phyloP scores from a whole-genome alignment of 2,888 invertebrate genomes.

The Cataglyphis rosenhaueri region DNA sequence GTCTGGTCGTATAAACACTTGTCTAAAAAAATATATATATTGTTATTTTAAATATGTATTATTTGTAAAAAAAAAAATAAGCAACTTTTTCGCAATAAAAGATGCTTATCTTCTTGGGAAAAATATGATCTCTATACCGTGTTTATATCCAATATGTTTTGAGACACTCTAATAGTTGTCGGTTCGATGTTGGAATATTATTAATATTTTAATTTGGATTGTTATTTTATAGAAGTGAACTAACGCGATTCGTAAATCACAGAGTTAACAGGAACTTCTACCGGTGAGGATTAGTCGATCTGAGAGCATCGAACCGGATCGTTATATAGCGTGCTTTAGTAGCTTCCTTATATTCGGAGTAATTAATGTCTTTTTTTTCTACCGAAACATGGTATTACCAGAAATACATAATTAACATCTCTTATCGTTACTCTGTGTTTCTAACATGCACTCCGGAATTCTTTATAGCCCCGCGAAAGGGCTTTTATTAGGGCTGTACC shows the following conservation, averaged over 20 bases:
- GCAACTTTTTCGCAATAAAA: neutral
- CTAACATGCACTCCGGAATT: conserved; percentile 11
- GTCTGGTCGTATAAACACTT: too few species aligned
- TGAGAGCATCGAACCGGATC: conserved; percentile 19
- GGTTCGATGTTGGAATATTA: conserved; percentile 1
- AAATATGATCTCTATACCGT: neutral
- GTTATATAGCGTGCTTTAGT: conserved; percentile 22
- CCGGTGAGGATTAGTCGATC: neutral
- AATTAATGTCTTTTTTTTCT: conserved; percentile 11
- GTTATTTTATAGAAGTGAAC: conserved; percentile 26
- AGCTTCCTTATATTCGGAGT: conserved; percentile 23
- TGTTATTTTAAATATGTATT: too few species aligned
- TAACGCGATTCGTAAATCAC: conserved; percentile 15
- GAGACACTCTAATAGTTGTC: neutral
- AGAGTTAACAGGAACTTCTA: neutral
- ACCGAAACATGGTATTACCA: conserved; percentile 30
- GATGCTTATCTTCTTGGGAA: neutral
- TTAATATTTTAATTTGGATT: neutral
- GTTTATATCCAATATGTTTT: neutral
- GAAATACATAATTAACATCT: conserved; percentile 38
- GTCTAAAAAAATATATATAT: too few species aligned
- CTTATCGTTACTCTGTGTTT: conserved; percentile 27
- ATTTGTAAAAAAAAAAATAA: neutral
- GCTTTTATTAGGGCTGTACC: conserved; percentile 34
- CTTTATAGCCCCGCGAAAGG: neutral